Base-by-base conservation (phyloP, 2,797 vertebrate genomes). In the Crenuchus spilurus region DNA sequence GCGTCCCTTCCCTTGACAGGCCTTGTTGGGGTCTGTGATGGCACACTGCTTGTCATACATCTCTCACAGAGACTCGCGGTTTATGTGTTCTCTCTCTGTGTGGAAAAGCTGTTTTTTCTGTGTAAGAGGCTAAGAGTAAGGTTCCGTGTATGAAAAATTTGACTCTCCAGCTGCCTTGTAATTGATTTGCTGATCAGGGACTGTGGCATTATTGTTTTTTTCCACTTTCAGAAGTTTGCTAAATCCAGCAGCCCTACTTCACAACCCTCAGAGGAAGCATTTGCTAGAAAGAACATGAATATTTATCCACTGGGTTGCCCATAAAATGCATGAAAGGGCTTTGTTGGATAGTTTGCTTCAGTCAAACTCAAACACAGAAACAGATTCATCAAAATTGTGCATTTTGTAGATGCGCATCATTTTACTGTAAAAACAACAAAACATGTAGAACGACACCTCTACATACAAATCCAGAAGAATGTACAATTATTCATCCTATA, bases 1-100 rank as follows among this genome's bases (percentile, higher is more conserved):
- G 86, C 80, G 42, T 69, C 83, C 75, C 76, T 86, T 74, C 83
- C 75, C 82, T 77, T 70, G 72, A 74, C 83, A 78, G 80, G 74
- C 68, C 71, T 66, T 16, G 18, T 80, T 76, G 30, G 74, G 62
- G 74, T 80, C 73, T 60, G 65, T 71, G 70, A 84, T 74, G 44
- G 64, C 72, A 73, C 80, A 35, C n/a, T 55, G 62, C 46, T 20
- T 68, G 63, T 79, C 61, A 76, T 65, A 63, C 63, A 55, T 48
- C 67, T 77, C 65, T 78, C 55, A 72, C 22, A 30, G 33, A 44
- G 58, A 46, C 58, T 63, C 24, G 52, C 48, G 30, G 51, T 11
- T 68, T 68, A 60, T 41, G 22, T 49, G 57, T 51, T 4, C 37
- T 22, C 30, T 63, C 33, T 60, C 6, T n/a, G 14, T 58, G 44